Conservation (phyloP, 1,140 invertebrate genomes). For the Drosophila kanapiae region DNA sequence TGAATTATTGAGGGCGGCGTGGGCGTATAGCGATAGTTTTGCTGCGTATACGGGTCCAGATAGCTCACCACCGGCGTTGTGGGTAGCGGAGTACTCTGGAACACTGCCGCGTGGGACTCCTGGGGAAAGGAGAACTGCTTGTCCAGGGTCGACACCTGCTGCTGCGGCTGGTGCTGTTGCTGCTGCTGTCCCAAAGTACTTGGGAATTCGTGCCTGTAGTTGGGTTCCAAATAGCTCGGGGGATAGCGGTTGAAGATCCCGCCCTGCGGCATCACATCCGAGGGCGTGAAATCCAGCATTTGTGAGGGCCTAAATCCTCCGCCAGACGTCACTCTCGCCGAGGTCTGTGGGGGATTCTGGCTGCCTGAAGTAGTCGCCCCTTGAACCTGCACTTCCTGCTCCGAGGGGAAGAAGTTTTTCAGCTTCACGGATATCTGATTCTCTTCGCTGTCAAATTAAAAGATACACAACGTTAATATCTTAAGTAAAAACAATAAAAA, state of each 20-base stretch:
- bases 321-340: conserved; percentile 54
- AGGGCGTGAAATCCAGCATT: conserved; percentile 76
- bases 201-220: conserved; percentile 65
- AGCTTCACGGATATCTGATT: conserved; percentile 67
- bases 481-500: neutral
- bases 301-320: conserved; percentile 72
- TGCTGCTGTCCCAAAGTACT: conserved; percentile 52
- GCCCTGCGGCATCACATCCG: conserved; percentile 63
- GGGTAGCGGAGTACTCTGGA: conserved; percentile 60
- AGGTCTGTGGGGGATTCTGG: conserved; percentile 7
- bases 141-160: conserved; percentile 33
- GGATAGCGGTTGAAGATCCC: conserved; percentile 54
- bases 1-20: conserved; percentile 50
- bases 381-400: conserved; percentile 23
- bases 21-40: conserved; percentile 71
- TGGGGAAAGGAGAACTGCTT: conserved; percentile 72
- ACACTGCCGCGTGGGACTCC: conserved; percentile 15
- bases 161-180: conserved; percentile 22
- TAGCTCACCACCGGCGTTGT: conserved; percentile 78
- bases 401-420: conserved; percentile 75
- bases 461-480: neutral
- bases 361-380: too few relatives aligned
- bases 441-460: conserved; percentile 8
- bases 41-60: conserved; percentile 78
- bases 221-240: conserved; percentile 70